phyloP scores from a whole-genome alignment of 2,797 vertebrate genomes.

The Sebastes wilsoni region DNA sequence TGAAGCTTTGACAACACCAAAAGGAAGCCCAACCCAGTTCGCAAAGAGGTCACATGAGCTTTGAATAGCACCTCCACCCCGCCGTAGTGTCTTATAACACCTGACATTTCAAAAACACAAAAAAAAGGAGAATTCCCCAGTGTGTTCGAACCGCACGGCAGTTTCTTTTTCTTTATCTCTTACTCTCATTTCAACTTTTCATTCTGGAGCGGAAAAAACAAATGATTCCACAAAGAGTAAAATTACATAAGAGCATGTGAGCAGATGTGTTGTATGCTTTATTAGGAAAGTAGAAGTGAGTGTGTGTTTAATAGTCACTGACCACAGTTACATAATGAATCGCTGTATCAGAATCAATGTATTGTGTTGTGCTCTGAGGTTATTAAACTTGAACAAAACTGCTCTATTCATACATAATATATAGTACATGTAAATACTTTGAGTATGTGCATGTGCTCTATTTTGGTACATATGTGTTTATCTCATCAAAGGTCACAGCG shows the following conservation, averaged over 20 bases:
- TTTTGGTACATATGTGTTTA: background rate
- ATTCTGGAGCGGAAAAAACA: background rate
- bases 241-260: background rate
- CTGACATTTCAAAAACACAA: background rate
- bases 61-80: background rate
- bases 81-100: background rate
- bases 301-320: background rate
- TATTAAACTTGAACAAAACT: too few species aligned
- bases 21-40: constrained; percentile 61
- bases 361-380: background rate
- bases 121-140: constrained; percentile 19
- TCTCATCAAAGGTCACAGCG: background rate
- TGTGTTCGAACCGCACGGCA: background rate
- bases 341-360: background rate
- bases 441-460: background rate
- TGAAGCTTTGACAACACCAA: background rate
- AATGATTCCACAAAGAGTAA: background rate
- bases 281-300: background rate
- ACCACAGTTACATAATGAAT: background rate
- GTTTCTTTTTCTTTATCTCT: constrained; percentile 14
- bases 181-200: constrained; percentile 27
- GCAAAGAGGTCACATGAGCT: constrained; percentile 6
- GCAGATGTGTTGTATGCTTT: background rate
- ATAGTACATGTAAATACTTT: too few species aligned
- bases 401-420: background rate